Evolutionary conservation across 2,797 vertebrate species (phyloP), one percentile per base, ranked within the genome.

Genomic region (Glossophaga mutica): DNA sequence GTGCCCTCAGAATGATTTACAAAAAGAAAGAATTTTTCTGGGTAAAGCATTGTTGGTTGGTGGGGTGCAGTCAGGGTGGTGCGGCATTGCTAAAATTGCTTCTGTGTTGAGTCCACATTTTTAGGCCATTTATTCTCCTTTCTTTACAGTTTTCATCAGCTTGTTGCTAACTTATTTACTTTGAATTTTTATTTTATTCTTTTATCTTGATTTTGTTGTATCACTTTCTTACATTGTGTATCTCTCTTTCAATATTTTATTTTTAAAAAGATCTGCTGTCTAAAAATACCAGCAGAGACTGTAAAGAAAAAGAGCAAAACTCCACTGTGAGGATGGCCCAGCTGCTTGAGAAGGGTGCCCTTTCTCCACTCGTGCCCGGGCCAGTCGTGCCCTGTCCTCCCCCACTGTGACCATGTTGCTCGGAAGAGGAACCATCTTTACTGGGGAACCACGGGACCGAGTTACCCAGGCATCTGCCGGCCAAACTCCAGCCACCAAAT

Each of bases 331-430:
- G 32, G 59, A 62, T 0, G 3, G 19, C 37, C 59, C 42, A 15
- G 15, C 12, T 26, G 52, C 44, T 19, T 19, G 71, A 52, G 24
- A 68, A 74, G 77, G 44, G 6, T 2, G 5, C 15, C 14, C 59
- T 44, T 15, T 55, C 48, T 79, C 59, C 16, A 78, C 3, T 24
- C 37, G 29, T 6, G 12, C 52, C 65, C 12, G 0, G 8, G 12
- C 18, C 10, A 57, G 9, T 24, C 44, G 6, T 32, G 48, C 42
- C 9, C 32, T 10, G 22, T 5, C 9, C 1, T 59, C 22, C 34
- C 21, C 3, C 1, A 44, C 14, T 2, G 7, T 4, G 44, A 5
- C 46, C 5, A 4, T 3, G 12, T 32, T 39, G 26, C 7, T 48
- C 34, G n/a, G 10, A 76, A 57, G 55, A 48, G n/a, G 21, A 81